Base-by-base conservation (phyloP, 2,888 invertebrate genomes). In the Masnerella sp. region DNA sequence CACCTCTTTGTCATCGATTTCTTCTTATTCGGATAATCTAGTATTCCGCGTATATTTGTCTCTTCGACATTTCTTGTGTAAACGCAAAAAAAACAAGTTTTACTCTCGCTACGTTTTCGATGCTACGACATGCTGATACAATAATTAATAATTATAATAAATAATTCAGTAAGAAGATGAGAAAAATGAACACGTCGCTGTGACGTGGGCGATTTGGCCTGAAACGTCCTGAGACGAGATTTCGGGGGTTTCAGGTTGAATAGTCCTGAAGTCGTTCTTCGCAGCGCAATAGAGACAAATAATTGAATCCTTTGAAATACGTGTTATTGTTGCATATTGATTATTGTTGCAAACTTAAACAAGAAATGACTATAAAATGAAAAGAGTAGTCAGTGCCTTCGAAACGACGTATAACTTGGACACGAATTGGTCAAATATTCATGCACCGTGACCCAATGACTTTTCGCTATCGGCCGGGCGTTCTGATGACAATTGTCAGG, bases 301-400 rank as follows among this genome's bases (percentile, higher is more conserved):
- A 73, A 73, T 54, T 58, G 58, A 74, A 74, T 74, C 30, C 68
- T 74, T 68, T 62, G 51, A 74, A 68, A 68, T 68, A 74, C 73
- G 68, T 74, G 73, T 74, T 74, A 74, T 64, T 69, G 74, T 74
- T 74, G 69, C 69, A 64, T 64, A 74, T 51, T 74, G 64, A 74
- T 74, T 72, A 72, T 65, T 65, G 71, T 72, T 72, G 71, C 65
- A 54, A 72, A 72, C 59, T 65, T 72, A 52, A 65, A 68, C 47
- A 49, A 59, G 32, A 70, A 56, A 68, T 68, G 80, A 80, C 77
- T 80, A 77, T 78, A 80, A 78, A 78, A 79, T 77, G 72, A 78
- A 77, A 74, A 78, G 75, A 76, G 74, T 70, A 73, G 65, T 77
- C 77, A 72, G 79, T 77, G 78, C 76, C 77, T 78, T 79, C 20